phyloP scores from a whole-genome alignment of 2,113 vertebrate species.

The Crotalus helleri region DNA sequence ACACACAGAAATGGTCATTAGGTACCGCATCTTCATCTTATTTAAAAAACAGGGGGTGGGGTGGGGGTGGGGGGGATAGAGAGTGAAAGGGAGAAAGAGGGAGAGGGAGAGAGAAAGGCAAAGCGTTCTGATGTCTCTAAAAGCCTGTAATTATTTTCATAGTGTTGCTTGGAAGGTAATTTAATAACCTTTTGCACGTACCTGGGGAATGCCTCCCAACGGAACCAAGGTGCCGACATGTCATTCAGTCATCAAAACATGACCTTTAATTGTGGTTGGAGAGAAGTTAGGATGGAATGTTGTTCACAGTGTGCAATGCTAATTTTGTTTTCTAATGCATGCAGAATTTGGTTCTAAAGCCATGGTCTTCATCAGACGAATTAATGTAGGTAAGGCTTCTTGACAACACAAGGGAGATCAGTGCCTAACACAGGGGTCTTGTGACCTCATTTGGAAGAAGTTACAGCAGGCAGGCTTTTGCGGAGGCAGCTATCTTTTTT shows the following conservation, averaged over 20 bases:
- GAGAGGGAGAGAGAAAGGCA: background rate
- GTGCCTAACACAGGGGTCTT: constrained; percentile 57
- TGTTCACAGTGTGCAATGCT: constrained; percentile 87
- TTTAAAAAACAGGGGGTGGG: constrained; percentile 77
- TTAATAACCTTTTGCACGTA: constrained; percentile 99
- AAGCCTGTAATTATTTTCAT: constrained; percentile 99
- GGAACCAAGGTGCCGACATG: constrained; percentile 99
- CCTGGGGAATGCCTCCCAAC: constrained; percentile 98
- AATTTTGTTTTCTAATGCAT: constrained; percentile 98
- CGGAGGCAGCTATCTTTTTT: constrained; percentile 12
- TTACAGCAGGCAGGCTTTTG: constrained; percentile 52
- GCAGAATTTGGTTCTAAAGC: constrained; percentile 85
- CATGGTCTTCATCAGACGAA: constrained; percentile 80
- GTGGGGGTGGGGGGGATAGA: background rate
- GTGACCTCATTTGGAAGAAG: constrained; percentile 55
- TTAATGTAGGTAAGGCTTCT: constrained; percentile 77
- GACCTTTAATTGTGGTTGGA: constrained; percentile 99
- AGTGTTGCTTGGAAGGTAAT: constrained; percentile 96
- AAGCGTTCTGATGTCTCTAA: constrained; percentile 93
- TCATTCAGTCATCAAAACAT: constrained; percentile 99
- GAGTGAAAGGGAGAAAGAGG: constrained; percentile 2
- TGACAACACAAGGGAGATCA: constrained; percentile 76
- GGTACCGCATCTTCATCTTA: constrained; percentile 96
- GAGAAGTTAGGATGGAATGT: constrained; percentile 95
- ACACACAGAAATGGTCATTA: constrained; percentile 98